Evolutionary conservation across 2,113 vertebrate genomes (phyloP), one percentile per base, ranked within the genome.

Genomic region (Psephotus haematonotus): DNA sequence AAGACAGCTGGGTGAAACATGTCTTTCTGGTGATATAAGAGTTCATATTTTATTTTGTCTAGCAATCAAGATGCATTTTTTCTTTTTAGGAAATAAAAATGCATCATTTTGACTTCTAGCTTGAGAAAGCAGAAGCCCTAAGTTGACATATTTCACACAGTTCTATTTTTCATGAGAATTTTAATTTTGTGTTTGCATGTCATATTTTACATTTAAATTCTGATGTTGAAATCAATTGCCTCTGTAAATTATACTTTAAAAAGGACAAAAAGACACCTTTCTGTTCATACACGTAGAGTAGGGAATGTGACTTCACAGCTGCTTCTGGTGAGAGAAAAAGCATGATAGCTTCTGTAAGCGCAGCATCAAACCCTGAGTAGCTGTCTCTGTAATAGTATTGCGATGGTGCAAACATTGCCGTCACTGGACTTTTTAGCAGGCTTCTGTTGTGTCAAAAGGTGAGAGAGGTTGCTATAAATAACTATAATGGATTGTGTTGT

Each of bases 11-110:
- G 49, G 70, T 77, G 63, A 87, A 92, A 82, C n/a, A 33, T 62
- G 50, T 65, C 35, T 82, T 93, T 90, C 72, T 93, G 33, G 47
- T 86, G 25, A 83, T 88, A 83, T 65, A 57, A 81, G 72, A 81
- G 64, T 62, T 83, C 8, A 1, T 90, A 43, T 87, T 95, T 87
- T 95, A 76, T 94, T 95, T 96, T 94, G 70, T 91, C 75, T 94
- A 89, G 67, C 62, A 7, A 71, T 71, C 33, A 72, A 60, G 64
- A 68, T 64, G 60, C 47, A 23, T 68, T 88, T 92, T 86, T 83
- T 77, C 20, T 64, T 82, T 82, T 70, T 71, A 70, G 52, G 47
- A 83, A 86, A 68, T 77, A 90, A 86, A 93, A 88, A 80, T 52
- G 37, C 53, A 17, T 83, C 0, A 28, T 78, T 72, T 75, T 92